phyloP scores from a whole-genome alignment of 2,113 vertebrate species.

The Otis tarda region DNA sequence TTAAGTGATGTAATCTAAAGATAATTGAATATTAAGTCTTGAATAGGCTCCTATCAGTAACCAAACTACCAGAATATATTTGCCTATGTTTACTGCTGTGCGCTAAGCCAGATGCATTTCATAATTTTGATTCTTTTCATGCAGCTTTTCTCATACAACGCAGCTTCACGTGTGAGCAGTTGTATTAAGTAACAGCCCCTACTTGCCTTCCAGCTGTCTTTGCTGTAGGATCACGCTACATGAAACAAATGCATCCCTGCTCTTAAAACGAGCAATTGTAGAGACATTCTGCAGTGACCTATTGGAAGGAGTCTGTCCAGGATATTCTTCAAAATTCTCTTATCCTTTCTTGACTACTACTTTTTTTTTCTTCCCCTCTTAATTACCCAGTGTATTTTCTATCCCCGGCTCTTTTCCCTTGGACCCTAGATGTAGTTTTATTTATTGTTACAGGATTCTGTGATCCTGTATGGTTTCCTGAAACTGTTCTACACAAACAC shows the following conservation, averaged over 20 bases:
- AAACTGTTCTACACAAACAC: background rate
- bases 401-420: background rate
- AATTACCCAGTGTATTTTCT: background rate
- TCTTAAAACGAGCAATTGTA: background rate
- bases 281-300: background rate
- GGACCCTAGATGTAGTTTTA: fast-evolving
- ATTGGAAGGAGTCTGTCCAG: background rate
- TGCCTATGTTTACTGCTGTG: background rate
- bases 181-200: background rate
- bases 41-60: background rate
- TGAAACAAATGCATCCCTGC: background rate
- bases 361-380: background rate
- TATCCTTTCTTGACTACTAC: background rate
- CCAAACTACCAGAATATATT: background rate
- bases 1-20: slow-evolving; percentile 10
- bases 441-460: background rate
- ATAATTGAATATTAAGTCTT: slow-evolving; percentile 44
- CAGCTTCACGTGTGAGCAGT: background rate
- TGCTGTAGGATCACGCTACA: background rate
- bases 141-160: background rate
- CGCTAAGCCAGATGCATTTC: slow-evolving; percentile 12
- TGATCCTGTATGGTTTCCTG: background rate
- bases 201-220: background rate
- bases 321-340: background rate
- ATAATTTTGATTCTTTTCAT: background rate